Percentiles rank a stretch among this genome's conserved stretches.
Conservation (phyloP, 1,140 invertebrate species). For the Sycobia sp. region DNA sequence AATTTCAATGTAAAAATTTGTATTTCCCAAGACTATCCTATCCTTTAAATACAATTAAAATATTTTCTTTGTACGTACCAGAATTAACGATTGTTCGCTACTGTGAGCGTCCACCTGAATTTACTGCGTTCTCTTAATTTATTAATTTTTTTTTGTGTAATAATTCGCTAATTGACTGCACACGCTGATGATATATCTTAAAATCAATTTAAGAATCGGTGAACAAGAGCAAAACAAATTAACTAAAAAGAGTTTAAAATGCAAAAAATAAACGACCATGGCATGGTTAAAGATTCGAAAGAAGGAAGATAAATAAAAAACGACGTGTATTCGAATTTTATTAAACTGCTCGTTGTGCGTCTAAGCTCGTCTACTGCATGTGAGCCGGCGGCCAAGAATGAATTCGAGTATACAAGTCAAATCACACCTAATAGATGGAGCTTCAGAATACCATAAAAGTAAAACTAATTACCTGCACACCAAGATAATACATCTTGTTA, state of each 20-base stretch:
- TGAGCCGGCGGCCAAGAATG: slow-evolving; percentile 43
- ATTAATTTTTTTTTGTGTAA: no score
- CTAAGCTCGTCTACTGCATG: slow-evolving; percentile 3
- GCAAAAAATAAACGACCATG: no score
- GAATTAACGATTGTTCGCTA: no score
- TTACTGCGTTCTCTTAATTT: no score
- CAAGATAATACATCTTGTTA: slow-evolving; percentile 60
- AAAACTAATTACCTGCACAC: slow-evolving; percentile 57
- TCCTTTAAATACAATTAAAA: no score
- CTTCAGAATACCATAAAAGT: slow-evolving; percentile 39
- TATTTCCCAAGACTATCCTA: background rate
- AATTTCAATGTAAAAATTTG: slow-evolving; percentile 10
- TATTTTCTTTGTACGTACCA: no score
- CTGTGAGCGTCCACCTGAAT: no score
- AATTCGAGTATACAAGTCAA: slow-evolving; percentile 52
- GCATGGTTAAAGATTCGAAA: no score
- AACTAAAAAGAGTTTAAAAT: slow-evolving; percentile 27
- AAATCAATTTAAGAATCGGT: no score
- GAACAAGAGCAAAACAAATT: background rate
- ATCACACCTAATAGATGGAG: slow-evolving; percentile 42
- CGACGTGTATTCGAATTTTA: slow-evolving; percentile 16
- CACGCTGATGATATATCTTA: slow-evolving; percentile 34
- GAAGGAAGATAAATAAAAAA: background rate
- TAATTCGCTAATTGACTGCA: slow-evolving; percentile 27
- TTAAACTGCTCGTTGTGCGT: slow-evolving; percentile 37